These are phyloP conservation scores for Stegana nigrithorax DNA, from an alignment of 2,888 invertebrate species.

Conservation along the genomic window DNA sequence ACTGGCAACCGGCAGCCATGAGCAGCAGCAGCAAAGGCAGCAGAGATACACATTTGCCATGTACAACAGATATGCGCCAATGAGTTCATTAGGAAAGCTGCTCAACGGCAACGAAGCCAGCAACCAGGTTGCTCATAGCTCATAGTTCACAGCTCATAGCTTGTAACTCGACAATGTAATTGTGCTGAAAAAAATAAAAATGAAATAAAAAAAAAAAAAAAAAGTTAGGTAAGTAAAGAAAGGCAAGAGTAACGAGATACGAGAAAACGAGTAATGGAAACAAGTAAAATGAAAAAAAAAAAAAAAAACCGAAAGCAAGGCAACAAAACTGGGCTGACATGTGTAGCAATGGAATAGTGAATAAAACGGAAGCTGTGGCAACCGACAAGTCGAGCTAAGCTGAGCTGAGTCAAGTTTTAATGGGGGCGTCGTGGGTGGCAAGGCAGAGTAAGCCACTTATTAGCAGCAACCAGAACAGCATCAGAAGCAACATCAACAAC, in stretches of 20 bases:
- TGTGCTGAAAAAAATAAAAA: background rate
- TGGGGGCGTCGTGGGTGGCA: background rate
- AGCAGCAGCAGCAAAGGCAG: background rate
- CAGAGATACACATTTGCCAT: conserved; percentile 13
- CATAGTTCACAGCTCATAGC: no score
- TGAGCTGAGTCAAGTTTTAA: no score
- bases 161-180: conserved; percentile 6
- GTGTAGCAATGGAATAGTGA: background rate
- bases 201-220: background rate
- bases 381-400: background rate
- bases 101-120: background rate
- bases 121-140: no score
- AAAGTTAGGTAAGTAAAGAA: no score
- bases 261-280: no score
- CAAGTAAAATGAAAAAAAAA: background rate
- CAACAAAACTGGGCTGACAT: no score
- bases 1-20: no score
- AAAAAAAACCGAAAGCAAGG: no score
- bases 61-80: conserved; percentile 8
- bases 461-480: conserved; percentile 5
- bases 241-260: no score
- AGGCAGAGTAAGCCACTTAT: conserved; percentile 1
- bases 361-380: conserved; percentile 9
- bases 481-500: no score
- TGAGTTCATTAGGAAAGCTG: conserved; percentile 13